Conservation (phyloP, 2,797 vertebrate genomes). For the Podargus strigoides region DNA sequence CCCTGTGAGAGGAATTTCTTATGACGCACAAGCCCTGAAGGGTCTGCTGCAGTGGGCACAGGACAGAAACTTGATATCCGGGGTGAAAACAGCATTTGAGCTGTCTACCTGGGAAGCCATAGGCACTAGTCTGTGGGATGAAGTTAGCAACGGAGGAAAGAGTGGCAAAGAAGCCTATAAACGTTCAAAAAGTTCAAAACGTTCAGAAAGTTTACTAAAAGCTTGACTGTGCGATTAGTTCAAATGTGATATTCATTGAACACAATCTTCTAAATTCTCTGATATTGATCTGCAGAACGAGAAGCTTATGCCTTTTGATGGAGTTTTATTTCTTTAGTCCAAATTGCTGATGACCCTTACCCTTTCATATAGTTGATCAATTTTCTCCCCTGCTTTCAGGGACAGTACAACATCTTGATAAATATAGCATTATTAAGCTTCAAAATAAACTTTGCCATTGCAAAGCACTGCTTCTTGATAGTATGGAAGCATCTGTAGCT, state of each 20-base stretch:
- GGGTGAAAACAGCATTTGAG: no score
- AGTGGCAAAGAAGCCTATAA: no score
- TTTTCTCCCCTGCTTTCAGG: neutral
- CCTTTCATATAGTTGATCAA: neutral
- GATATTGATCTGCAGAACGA: slow-evolving; percentile 67
- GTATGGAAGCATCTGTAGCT: neutral
- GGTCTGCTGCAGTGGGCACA: no score
- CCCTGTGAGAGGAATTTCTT: no score
- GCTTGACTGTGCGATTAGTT: slow-evolving; percentile 44
- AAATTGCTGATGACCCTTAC: neutral
- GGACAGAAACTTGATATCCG: no score
- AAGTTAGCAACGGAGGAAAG: no score
- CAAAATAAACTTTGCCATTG: neutral
- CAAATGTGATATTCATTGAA: slow-evolving; percentile 52
- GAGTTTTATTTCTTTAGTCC: slow-evolving; percentile 37
- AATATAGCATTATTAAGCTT: neutral
- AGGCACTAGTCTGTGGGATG: no score
- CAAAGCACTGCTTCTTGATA: neutral
- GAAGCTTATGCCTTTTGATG: slow-evolving; percentile 60
- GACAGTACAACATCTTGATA: neutral
- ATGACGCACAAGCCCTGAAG: no score
- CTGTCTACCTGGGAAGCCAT: no score
- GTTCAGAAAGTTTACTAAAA: slow-evolving; percentile 18
- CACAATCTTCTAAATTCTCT: slow-evolving; percentile 58
- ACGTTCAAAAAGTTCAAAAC: no score